Percentiles rank a stretch among this genome's conserved stretches.
Conservation (phyloP, 1,140 invertebrate genomes). For the Agraylea sexmaculata region DNA sequence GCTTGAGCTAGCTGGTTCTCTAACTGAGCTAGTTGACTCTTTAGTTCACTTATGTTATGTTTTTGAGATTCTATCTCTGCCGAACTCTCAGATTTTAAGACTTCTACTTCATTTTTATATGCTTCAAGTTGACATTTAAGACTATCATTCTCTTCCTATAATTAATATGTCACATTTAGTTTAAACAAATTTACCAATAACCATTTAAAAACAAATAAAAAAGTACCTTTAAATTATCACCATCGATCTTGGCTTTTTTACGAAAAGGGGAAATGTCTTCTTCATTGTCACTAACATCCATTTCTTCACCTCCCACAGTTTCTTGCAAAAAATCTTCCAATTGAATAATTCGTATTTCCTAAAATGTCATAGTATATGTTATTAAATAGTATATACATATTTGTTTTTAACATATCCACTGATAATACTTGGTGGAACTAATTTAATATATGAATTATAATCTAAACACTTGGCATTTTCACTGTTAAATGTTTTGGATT, state of each 20-base stretch:
- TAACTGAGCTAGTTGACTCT: slow-evolving; percentile 44
- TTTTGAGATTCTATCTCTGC: slow-evolving; percentile 37
- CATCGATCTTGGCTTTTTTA: slow-evolving; percentile 33
- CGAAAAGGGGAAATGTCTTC: slow-evolving; percentile 36
- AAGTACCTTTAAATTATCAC: slow-evolving; percentile 14
- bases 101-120: slow-evolving; percentile 80
- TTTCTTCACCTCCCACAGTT: slow-evolving; percentile 57
- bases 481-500: too few relatives aligned
- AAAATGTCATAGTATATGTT: too few relatives aligned
- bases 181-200: slow-evolving; percentile 3
- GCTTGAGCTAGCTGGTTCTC: slow-evolving; percentile 41
- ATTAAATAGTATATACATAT: too few relatives aligned
- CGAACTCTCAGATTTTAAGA: slow-evolving; percentile 51
- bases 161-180: slow-evolving; percentile 3
- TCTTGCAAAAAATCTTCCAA: slow-evolving; percentile 57
- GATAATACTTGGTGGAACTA: too few relatives aligned
- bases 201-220: not conserved
- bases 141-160: slow-evolving; percentile 79
- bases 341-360: slow-evolving; percentile 66
- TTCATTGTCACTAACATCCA: slow-evolving; percentile 70
- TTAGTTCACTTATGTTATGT: slow-evolving; percentile 32
- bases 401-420: too few relatives aligned
- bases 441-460: too few relatives aligned
- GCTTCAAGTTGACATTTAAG: slow-evolving; percentile 86
- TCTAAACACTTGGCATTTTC: too few relatives aligned